A percentile compares a stretch with the other conserved stretches of the same genome.
phyloP scores from a whole-genome alignment of 2,888 invertebrate species.

The Pristionchus fissidentatus region DNA sequence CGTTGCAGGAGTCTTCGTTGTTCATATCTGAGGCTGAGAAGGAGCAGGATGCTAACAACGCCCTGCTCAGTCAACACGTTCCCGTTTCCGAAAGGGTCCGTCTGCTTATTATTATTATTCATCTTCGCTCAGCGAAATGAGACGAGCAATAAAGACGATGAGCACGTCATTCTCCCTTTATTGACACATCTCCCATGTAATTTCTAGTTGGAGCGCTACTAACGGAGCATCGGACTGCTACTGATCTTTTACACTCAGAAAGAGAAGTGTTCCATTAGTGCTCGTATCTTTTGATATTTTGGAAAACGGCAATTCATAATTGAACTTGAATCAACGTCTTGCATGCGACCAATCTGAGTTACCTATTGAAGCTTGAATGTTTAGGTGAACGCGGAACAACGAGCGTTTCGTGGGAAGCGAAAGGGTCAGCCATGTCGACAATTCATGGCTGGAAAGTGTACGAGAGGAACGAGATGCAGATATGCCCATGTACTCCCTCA shows the following conservation, averaged over 20 bases:
- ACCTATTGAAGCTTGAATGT: neutral
- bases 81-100: conserved; percentile 35
- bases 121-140: no score
- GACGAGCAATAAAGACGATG: no score
- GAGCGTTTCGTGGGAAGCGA: conserved; percentile 34
- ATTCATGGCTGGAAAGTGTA: conserved; percentile 14
- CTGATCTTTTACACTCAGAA: no score
- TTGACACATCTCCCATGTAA: no score
- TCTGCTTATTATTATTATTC: neutral
- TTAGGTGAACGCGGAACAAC: conserved; percentile 1
- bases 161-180: no score
- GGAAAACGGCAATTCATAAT: no score
- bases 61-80: conserved; percentile 42
- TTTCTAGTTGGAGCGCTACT: no score
- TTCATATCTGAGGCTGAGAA: conserved; percentile 45
- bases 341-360: no score
- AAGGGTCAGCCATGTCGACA: conserved; percentile 34
- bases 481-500: conserved; percentile 34
- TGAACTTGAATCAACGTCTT: no score
- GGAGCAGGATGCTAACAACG: conserved; percentile 41
- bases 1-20: conserved; percentile 39
- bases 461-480: conserved; percentile 25
- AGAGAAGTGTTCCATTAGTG: no score
- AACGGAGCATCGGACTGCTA: no score
- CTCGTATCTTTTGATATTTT: no score